Conservation (phyloP, 2,888 invertebrate genomes). For the Caenorhabditis auriculariae region DNA sequence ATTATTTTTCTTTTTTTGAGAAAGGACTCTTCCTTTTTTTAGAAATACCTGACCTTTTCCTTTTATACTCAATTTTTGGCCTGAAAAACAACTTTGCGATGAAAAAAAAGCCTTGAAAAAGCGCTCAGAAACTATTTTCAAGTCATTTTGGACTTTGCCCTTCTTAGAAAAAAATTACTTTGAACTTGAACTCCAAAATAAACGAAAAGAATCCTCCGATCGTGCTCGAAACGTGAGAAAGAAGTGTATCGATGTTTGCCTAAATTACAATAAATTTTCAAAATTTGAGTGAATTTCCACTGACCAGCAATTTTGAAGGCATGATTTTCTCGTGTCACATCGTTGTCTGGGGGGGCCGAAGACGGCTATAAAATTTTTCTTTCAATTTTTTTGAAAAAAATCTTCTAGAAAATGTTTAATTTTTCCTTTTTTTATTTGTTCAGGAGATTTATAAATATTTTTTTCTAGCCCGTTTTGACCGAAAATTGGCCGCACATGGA, state of each 20-base stretch:
- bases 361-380: too few relatives aligned
- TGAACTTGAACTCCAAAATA: conserved; percentile 38
- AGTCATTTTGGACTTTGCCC: too few relatives aligned
- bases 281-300: not conserved
- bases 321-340: conserved; percentile 6
- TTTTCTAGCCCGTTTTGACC: too few relatives aligned
- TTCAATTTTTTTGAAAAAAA: conserved; percentile 21
- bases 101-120: too few relatives aligned
- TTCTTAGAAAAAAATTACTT: too few relatives aligned
- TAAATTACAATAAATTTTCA: conserved; percentile 1
- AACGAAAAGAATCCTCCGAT: conserved; percentile 26
- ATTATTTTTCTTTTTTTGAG: too few relatives aligned
- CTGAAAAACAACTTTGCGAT: too few relatives aligned
- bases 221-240: conserved; percentile 42
- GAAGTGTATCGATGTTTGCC: conserved; percentile 31
- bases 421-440: not conserved
- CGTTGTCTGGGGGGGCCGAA: conserved; percentile 13
- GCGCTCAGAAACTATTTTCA: too few relatives aligned
- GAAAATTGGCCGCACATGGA: too few relatives aligned
- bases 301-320: conserved; percentile 19
- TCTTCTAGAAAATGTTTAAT: not conserved
- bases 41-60: too few relatives aligned
- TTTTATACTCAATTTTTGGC: too few relatives aligned
- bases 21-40: too few relatives aligned
- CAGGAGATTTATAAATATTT: not conserved